Percentiles rank a stretch among this genome's conserved stretches.
phyloP scores from a whole-genome alignment of 2,888 invertebrate genomes.

The Patella caerulea region DNA sequence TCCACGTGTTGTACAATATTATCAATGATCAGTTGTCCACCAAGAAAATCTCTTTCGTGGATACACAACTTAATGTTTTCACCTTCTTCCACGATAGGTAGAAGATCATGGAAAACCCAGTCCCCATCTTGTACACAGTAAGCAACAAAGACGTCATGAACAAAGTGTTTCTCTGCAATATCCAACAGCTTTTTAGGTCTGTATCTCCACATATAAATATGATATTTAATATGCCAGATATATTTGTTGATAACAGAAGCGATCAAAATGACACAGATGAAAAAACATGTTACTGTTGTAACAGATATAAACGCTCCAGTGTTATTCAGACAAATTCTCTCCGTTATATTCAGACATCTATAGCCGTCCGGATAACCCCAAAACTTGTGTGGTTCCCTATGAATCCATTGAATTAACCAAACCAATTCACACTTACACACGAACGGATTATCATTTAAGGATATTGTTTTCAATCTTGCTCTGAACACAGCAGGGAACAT shows the following conservation, averaged over 20 bases:
- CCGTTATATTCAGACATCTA: not conserved
- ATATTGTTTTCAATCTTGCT: conserved; percentile 68
- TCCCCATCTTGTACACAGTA: conserved; percentile 79
- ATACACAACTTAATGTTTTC: conserved; percentile 74
- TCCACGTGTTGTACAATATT: conserved; percentile 82
- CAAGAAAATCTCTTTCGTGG: conserved; percentile 82
- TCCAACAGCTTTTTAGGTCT: conserved; percentile 40
- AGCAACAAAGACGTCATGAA: conserved; percentile 81
- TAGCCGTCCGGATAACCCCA: not conserved
- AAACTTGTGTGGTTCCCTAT: not conserved
- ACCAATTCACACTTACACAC: conserved; percentile 76
- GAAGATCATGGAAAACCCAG: conserved; percentile 78
- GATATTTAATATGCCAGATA: not conserved
- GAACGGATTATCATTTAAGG: conserved; percentile 76
- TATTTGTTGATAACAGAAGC: not conserved
- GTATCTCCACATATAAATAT: not conserved
- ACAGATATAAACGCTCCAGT: not conserved
- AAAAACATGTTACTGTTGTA: not conserved
- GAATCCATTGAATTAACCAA: conserved; percentile 40
- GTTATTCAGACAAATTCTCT: not conserved
- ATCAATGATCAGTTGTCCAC: conserved; percentile 80
- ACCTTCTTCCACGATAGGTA: conserved; percentile 78
- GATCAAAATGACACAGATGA: not conserved
- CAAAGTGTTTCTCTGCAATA: conserved; percentile 8
- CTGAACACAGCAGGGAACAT: not conserved